Percentiles rank a stretch among this genome's conserved stretches.
phyloP scores from a whole-genome alignment of 1,140 invertebrate species.

The Aporrectodea caliginosa region DNA sequence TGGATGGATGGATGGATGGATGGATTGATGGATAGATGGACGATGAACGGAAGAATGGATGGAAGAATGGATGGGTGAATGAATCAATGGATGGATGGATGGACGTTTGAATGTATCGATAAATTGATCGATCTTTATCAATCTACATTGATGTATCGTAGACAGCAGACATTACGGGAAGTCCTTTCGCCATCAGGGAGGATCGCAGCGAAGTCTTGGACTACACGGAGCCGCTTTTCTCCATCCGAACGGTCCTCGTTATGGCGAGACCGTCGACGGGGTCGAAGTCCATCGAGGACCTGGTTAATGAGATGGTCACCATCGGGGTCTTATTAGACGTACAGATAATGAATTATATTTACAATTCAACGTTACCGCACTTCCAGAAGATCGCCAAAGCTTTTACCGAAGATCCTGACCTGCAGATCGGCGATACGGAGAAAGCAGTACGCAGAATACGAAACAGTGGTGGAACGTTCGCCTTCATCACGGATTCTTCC shows the following conservation, averaged over 20 bases:
- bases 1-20: too few relatives aligned
- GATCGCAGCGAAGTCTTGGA: not conserved
- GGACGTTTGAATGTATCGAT: too few relatives aligned
- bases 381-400: not conserved
- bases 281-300: not conserved
- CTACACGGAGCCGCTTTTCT: not conserved
- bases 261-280: not conserved
- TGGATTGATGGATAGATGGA: too few relatives aligned
- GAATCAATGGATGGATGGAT: too few relatives aligned
- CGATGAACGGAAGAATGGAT: too few relatives aligned
- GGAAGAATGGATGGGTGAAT: too few relatives aligned
- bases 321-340: not conserved
- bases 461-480: not conserved
- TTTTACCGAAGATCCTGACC: not conserved
- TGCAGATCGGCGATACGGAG: not conserved
- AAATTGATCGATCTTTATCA: too few relatives aligned
- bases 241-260: not conserved
- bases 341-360: not conserved
- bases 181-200: not conserved
- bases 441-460: not conserved
- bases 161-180: not conserved
- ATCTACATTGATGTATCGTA: not conserved
- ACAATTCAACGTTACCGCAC: not conserved
- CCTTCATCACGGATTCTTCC: not conserved
- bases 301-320: not conserved